Base-by-base conservation (phyloP, 2,888 invertebrate genomes). In the Drosophila robusta region DNA sequence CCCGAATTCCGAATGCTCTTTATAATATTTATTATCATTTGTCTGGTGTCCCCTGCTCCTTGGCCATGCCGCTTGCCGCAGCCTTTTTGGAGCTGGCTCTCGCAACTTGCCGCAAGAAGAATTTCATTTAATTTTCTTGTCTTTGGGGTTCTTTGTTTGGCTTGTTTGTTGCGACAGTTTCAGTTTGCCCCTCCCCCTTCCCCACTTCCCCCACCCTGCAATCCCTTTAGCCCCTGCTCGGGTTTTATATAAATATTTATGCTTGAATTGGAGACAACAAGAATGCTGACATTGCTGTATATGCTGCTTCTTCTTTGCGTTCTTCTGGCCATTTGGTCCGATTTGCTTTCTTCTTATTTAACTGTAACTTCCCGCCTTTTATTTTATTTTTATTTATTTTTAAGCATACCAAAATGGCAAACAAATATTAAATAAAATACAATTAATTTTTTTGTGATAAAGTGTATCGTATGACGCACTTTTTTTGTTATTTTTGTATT, bases 21-120 rank as follows among this genome's bases (percentile, higher is more conserved):
- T 60, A 62, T 42, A 65, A 65, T 86, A 88, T 88, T 83, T 88
- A 87, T 83, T 88, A 75, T 88, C 78, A 75, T 80, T 88, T 72
- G 84, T 80, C 75, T 82, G 76, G 50, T 66, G 22, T n/a, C 12
- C 49, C 16, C 39, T 4, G 22, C 11, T 41, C 3, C 6, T 8
- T 36, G 36, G n/a, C 6, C 14, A 4, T 22, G 22, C 22, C 26
- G 26, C 26, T 29, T 29, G 26, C 26, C 8, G 26, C 26, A 29
- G 12, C 8, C 9, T 12, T 16, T 24, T 44, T 49, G 44, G 46
- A 36, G 45, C 41, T 18, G 50, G 36, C 61, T 62, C 60, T 63
- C 47, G 55, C 58, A 62, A 64, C 80, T 60, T 63, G 56, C 60
- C 78, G 68, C 69, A 77, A 69, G 61, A 78, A 70, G 58, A 85